Percentiles rank a stretch among this genome's conserved stretches.
phyloP scores from a whole-genome alignment of 2,888 invertebrate genomes.

The Acleris laterana region DNA sequence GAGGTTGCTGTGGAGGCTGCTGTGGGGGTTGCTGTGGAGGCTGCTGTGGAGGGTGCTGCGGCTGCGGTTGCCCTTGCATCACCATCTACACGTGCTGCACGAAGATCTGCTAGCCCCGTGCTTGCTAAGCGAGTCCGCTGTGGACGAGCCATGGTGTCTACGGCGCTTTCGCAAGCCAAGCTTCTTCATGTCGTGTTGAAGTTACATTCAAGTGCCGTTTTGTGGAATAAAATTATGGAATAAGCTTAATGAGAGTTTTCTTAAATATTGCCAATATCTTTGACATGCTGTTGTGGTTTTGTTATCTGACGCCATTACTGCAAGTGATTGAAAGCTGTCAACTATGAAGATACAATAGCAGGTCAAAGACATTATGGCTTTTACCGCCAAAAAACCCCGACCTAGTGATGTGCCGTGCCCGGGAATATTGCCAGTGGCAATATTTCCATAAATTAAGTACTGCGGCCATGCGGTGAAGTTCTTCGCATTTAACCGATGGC shows the following conservation, averaged over 20 bases:
- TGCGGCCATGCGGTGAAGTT: too few species aligned
- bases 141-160: slow-evolving; percentile 1
- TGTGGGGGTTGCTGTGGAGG: slow-evolving; percentile 51
- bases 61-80: slow-evolving; percentile 65
- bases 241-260: slow-evolving; percentile 38
- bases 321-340: too few species aligned
- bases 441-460: too few species aligned
- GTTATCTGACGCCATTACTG: accelerated
- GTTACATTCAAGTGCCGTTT: slow-evolving; percentile 47
- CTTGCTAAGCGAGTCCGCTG: neutral
- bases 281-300: accelerated
- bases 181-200: slow-evolving; percentile 39
- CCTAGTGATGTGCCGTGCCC: too few species aligned
- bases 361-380: too few species aligned
- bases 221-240: slow-evolving; percentile 52
- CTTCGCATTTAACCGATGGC: too few species aligned
- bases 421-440: too few species aligned
- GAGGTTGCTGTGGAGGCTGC: slow-evolving; percentile 39
- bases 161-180: slow-evolving; percentile 10
- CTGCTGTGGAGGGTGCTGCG: slow-evolving; percentile 44
- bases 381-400: too few species aligned
- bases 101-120: slow-evolving; percentile 65
- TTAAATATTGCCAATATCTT: too few species aligned
- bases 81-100: slow-evolving; percentile 77
- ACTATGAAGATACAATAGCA: too few species aligned